A percentile compares a stretch with the other conserved stretches of the same genome.
phyloP scores from a whole-genome alignment of 2,797 vertebrate genomes.

The Poecile montanus region DNA sequence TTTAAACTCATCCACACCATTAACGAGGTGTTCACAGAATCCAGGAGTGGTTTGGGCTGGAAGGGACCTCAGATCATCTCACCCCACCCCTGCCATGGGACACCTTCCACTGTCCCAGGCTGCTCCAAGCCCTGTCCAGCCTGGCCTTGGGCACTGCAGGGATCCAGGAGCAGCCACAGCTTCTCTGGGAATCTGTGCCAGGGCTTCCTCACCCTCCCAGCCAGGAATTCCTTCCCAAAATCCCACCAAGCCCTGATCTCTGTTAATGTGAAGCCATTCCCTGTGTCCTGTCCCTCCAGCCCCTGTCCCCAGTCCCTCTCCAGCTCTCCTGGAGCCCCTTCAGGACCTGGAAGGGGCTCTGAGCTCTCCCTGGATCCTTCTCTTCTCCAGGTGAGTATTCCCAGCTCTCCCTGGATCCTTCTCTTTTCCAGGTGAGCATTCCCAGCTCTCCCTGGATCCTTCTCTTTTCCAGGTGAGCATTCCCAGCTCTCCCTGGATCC shows the following conservation, averaged over 20 bases:
- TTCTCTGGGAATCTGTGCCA: neutral
- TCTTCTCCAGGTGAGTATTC: neutral
- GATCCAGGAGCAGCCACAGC: neutral
- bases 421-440: no score
- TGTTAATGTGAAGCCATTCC: neutral
- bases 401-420: neutral
- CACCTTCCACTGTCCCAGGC: accelerated
- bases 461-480: neutral
- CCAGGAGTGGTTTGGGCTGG: neutral
- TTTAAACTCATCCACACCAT: accelerated
- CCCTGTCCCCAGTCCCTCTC: no score
- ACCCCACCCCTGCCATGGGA: neutral
- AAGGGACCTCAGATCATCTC: neutral
- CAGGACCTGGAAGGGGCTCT: neutral
- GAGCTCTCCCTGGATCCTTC: neutral
- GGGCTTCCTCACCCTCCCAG: accelerated
- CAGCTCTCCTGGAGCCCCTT: neutral
- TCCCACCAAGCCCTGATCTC: accelerated
- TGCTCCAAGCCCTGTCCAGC: neutral
- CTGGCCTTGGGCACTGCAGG: accelerated
- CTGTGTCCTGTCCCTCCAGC: neutral
- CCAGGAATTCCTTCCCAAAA: accelerated
- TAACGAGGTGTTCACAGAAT: accelerated
- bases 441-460: neutral
- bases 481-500: neutral